phyloP scores from a whole-genome alignment of 2,113 vertebrate genomes.

The Eulacestoma nigropectus region DNA sequence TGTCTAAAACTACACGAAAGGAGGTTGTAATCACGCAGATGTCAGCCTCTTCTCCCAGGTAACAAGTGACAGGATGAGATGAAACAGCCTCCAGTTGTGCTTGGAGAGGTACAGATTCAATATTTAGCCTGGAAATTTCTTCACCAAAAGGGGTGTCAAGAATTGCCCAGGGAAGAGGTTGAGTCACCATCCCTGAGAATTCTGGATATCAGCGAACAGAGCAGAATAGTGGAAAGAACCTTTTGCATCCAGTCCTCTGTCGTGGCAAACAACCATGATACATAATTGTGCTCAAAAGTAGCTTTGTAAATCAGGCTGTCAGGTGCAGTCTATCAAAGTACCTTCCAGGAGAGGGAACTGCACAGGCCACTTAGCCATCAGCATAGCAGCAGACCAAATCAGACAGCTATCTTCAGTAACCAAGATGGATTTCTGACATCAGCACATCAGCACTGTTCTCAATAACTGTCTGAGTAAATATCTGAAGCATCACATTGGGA shows the following conservation, averaged over 20 bases:
- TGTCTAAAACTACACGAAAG: neutral
- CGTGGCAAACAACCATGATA: neutral
- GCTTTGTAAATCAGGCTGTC: slow-evolving; percentile 3
- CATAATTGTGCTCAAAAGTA: neutral
- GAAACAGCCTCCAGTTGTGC: neutral
- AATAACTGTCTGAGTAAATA: neutral
- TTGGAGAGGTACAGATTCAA: neutral
- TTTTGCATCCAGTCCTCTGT: neutral
- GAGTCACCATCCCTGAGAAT: neutral
- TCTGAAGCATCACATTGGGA: neutral
- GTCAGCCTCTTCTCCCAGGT: neutral
- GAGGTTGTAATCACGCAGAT: neutral
- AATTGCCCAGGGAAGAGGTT: neutral
- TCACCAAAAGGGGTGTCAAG: neutral
- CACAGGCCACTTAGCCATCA: neutral
- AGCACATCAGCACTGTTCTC: neutral
- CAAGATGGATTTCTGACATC: neutral
- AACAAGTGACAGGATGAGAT: neutral
- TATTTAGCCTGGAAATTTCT: neutral
- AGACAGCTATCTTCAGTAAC: neutral
- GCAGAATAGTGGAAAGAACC: neutral
- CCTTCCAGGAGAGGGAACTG: neutral
- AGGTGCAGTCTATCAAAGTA: neutral
- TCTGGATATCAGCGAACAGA: neutral
- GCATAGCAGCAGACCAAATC: neutral